Base-by-base conservation (phyloP, 2,797 vertebrate species). In the Nyctibius grandis region DNA sequence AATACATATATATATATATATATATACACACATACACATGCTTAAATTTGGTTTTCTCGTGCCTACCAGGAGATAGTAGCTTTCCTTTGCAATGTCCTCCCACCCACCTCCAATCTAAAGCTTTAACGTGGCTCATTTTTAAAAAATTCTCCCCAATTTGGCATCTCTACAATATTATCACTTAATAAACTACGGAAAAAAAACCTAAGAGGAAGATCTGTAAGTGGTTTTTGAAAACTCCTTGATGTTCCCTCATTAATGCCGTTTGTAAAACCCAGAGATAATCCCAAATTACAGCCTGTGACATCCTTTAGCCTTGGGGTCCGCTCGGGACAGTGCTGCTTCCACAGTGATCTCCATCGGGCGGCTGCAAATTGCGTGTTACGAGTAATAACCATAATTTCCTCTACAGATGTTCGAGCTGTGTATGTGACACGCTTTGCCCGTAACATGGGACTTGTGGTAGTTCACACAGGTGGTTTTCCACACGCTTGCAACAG, bases 381-480 rank as follows among this genome's bases (percentile, higher is more conserved):
- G 23, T 23, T 13, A 56, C 0, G 0, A 84, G 14, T 12, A 18
- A 22, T 20, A 34, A 22, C 19, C 1, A 0, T 5, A 1, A 31
- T 42, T 63, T 51, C 33, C 29, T 48, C 19, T 11, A 3, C 0
- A 0, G 5, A 1, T 3, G 9, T 13, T 33, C n/a, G 18, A 59
- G 18, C 51, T 47, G 47, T 6, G 47, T 26, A 3, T 54, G 77
- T 48, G 4, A 31, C 3, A 4, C 1, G 5, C 40, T 40, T 75
- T 36, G 50, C 54, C 34, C 2, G 0, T 31, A 22, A n/a, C 0
- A 9, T 1, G 5, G 45, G 18, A 12, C 17, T 33, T 10, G 18
- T 0, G 10, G 17, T 13, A 22, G 34, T 9, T 50, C 29, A 19
- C 29, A 21, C 4, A 1, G 8, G 10, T 9, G 23, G 10, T 15